Evolutionary conservation across 2,888 invertebrate genomes (phyloP), one percentile per base, ranked within the genome.

Genomic region (Azorinus chamasolen): DNA sequence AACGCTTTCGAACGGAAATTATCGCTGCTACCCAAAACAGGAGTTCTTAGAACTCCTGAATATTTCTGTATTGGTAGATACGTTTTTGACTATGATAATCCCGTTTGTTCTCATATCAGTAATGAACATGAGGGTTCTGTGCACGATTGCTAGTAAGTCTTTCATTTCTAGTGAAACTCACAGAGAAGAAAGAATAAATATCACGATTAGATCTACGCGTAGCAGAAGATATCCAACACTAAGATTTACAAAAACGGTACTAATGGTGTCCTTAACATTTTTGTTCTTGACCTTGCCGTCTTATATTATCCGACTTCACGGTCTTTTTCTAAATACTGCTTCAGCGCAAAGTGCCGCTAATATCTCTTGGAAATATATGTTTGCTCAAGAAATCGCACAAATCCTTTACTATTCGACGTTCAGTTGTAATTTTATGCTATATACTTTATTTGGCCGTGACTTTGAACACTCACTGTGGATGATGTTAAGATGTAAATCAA

Each of bases 221-320:
- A 10, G 32, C 10, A 32, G 32, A 32, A 5, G 27, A 2, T 76
- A 66, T 54, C 77, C 83, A 1, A 83, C 86, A 41, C 69, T 86
- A 61, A 63, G 78, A 39, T 84, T 88, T 5, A 88, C 85, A 1
- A 69, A 85, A 37, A 89, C 87, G 45, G 59, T 90, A 32, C 65
- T 90, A 6, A 57, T 88, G 1, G 84, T 90, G 5, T 89, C 89
- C 16, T 83, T 85, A 18, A 81, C 87, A 2, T 88, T 89, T 62
- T 74, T 90, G 2, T 69, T 89, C 24, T 79, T 90, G 6, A 88
- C 87, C 43, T 72, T 90, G 10, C 90, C 90, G 2, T 88, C 86
- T 24, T 88, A 91, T 69, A 82, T 83, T 8, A 66, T 89, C n/a
- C 68, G 88, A 20, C 62, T 88, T 10, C 78, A 84, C 58, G 79